Percentiles rank a stretch among this genome's conserved stretches.
phyloP scores from a whole-genome alignment of 2,113 vertebrate species.

The Polypterus senegalus region DNA sequence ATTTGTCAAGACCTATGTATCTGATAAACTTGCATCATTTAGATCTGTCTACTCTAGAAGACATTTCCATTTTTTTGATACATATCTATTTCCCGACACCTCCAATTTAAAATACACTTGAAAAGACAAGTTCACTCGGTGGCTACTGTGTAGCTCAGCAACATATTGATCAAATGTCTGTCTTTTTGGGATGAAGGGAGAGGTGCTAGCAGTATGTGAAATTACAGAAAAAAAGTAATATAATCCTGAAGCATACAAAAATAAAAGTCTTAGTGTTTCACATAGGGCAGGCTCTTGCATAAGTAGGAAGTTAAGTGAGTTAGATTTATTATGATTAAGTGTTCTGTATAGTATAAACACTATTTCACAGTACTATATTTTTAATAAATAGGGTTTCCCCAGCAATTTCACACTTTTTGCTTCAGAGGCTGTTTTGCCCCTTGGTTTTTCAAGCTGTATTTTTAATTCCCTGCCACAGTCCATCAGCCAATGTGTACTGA shows the following conservation, averaged over 20 bases:
- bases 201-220: no score
- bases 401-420: conserved; percentile 63
- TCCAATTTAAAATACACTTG: background rate
- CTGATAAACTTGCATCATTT: background rate
- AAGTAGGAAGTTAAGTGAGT: conserved; percentile 29
- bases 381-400: conserved; percentile 62
- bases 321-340: conserved; percentile 67
- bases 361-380: conserved; percentile 64
- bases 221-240: no score
- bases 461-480: conserved; percentile 63
- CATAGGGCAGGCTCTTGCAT: conserved; percentile 20
- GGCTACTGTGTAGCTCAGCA: background rate
- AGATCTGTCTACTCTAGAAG: background rate
- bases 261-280: conserved; percentile 30
- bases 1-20: background rate
- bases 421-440: conserved; percentile 35
- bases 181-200: background rate
- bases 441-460: conserved; percentile 44
- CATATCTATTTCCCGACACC: background rate
- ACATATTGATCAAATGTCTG: background rate
- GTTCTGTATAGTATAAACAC: conserved; percentile 54
- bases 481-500: conserved; percentile 41
- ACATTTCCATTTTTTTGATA: conserved; percentile 3
- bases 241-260: no score
- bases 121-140: background rate